phyloP scores from a whole-genome alignment of 2,113 vertebrate species.

The Melanerpes formicivorus region DNA sequence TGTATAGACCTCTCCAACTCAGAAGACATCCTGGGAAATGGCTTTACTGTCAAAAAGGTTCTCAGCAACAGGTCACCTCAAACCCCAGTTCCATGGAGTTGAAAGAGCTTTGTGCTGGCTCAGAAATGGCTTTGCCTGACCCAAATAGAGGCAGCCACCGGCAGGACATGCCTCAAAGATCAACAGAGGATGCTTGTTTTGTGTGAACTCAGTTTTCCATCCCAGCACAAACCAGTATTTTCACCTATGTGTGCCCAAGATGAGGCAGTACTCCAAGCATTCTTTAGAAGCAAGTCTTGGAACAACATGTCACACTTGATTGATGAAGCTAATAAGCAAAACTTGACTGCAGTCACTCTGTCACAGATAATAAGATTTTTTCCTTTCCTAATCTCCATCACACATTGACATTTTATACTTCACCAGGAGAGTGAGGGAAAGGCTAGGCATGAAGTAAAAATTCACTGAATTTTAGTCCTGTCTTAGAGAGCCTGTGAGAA shows the following conservation, averaged over 20 bases:
- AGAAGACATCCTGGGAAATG: background rate
- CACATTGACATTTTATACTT: background rate
- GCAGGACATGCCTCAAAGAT: background rate
- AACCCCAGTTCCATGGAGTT: background rate
- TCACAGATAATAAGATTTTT: constrained; percentile 22
- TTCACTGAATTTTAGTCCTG: background rate
- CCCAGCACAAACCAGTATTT: background rate
- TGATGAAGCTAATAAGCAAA: constrained; percentile 29
- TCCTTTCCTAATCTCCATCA: background rate
- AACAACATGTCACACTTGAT: constrained; percentile 13
- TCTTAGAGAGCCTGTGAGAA: background rate
- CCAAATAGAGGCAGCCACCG: background rate
- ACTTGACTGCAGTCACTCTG: constrained; percentile 14
- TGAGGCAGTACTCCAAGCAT: accelerated
- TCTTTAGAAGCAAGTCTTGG: background rate
- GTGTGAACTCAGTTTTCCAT: background rate
- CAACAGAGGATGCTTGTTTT: background rate
- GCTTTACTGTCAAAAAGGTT: background rate
- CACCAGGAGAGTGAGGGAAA: background rate
- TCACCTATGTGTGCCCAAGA: background rate
- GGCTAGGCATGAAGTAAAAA: background rate
- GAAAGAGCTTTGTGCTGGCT: background rate
- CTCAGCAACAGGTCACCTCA: background rate
- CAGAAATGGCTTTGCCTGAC: background rate
- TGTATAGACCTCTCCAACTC: background rate